Percentiles rank a stretch among this genome's conserved stretches.
Conservation (phyloP, 2,888 invertebrate genomes). For the Temnothorax ravouxi region DNA sequence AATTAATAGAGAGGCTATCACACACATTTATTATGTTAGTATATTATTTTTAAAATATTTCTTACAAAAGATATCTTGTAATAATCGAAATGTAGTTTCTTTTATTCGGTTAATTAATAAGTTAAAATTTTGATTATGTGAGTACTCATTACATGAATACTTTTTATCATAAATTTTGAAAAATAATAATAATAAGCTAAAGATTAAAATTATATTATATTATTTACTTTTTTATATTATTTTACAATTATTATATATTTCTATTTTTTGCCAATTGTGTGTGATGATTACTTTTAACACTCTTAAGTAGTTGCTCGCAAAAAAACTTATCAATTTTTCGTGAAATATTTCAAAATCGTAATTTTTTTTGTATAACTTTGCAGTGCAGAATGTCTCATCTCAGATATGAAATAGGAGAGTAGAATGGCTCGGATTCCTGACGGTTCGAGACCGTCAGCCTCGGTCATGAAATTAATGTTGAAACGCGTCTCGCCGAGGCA, state of each 20-base stretch:
- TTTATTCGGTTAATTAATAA: too few species aligned
- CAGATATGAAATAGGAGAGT: background rate
- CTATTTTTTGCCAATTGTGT: background rate
- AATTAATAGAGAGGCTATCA: too few species aligned
- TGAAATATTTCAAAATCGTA: background rate
- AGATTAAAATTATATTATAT: background rate
- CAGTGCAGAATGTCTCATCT: background rate
- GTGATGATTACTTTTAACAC: background rate
- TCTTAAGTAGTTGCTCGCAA: background rate
- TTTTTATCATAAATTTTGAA: too few species aligned
- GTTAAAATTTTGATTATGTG: too few species aligned
- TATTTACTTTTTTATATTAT: background rate
- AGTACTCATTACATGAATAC: too few species aligned
- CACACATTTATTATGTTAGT: too few species aligned
- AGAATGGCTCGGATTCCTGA: background rate
- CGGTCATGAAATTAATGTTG: constrained; percentile 33
- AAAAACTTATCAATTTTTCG: background rate
- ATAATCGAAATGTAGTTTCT: too few species aligned
- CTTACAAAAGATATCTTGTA: too few species aligned
- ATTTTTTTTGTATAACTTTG: background rate
- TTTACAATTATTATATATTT: background rate
- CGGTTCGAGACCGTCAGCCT: background rate
- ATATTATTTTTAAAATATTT: too few species aligned
- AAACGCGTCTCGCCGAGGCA: background rate
- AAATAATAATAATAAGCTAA: too few species aligned